Evolutionary conservation across 2,797 vertebrate genomes (phyloP).

Genomic region (Moxostoma hubbsi): DNA sequence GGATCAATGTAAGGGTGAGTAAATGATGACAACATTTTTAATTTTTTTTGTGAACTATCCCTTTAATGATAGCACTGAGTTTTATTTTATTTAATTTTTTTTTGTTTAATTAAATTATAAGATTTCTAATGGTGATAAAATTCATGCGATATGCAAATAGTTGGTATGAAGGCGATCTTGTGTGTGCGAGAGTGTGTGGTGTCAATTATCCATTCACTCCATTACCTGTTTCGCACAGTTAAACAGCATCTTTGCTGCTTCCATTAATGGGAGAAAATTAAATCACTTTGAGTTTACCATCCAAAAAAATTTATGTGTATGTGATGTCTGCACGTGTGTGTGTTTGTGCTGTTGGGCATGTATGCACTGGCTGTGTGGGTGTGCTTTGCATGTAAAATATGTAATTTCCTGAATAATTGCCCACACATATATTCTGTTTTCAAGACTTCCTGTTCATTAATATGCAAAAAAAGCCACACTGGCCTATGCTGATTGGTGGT

Average conservation of each 20-base stretch:
- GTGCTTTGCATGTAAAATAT: slow-evolving; percentile 14
- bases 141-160: no score
- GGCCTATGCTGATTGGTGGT: slow-evolving; percentile 68
- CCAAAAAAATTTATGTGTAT: slow-evolving; percentile 4
- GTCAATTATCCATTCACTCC: slow-evolving; percentile 34
- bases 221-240: slow-evolving; percentile 38
- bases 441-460: slow-evolving; percentile 63
- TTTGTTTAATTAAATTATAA: no score
- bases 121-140: no score
- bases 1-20: no score
- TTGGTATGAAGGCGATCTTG: background rate
- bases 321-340: background rate
- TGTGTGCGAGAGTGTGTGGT: slow-evolving; percentile 19
- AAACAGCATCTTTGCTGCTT: slow-evolving; percentile 19
- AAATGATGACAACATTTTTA: no score
- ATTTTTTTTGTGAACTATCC: no score
- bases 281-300: slow-evolving; percentile 29
- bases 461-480: slow-evolving; percentile 70
- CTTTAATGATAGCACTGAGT: no score
- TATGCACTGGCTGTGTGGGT: slow-evolving; percentile 36
- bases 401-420: slow-evolving; percentile 16
- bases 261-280: slow-evolving; percentile 38
- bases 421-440: slow-evolving; percentile 35
- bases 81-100: no score
- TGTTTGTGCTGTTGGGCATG: slow-evolving; percentile 27